A percentile compares a stretch with the other conserved stretches of the same genome.
Evolutionary conservation across 2,113 vertebrate genomes (phyloP).

Genomic region (human (Homo sapiens)): DNA sequence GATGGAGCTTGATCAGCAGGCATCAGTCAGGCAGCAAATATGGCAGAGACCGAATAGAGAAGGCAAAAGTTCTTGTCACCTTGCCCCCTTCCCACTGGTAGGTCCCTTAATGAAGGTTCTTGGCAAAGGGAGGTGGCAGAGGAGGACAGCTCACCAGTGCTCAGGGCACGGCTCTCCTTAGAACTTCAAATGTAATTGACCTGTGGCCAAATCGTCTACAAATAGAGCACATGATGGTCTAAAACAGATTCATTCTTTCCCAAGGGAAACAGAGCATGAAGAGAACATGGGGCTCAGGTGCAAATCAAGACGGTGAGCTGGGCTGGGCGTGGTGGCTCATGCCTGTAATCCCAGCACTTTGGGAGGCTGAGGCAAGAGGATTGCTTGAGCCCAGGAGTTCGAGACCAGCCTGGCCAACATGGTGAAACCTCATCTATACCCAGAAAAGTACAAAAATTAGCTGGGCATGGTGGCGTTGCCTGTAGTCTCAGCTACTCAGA

Average conservation of each 20-base stretch:
- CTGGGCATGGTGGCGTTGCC: too few species aligned
- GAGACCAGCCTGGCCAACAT: too few species aligned
- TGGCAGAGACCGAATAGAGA: not conserved
- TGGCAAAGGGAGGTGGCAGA: not conserved
- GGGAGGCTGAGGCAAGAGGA: too few species aligned
- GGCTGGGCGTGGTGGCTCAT: too few species aligned
- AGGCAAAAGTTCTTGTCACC: not conserved
- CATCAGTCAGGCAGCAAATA: not conserved
- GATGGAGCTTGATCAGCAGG: not conserved
- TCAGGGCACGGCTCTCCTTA: not conserved
- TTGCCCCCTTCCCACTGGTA: not conserved
- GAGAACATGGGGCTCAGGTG: not conserved
- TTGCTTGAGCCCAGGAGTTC: too few species aligned
- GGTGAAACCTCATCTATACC: too few species aligned
- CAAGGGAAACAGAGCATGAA: not conserved
- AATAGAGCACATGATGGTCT: not conserved
- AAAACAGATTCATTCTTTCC: conserved; percentile 25
- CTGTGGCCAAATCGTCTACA: not conserved
- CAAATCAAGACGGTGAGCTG: not conserved
- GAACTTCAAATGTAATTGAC: conserved; percentile 2
- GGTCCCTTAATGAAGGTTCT: not conserved
- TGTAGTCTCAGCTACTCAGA: too few species aligned
- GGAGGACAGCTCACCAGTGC: not conserved
- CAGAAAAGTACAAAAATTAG: too few species aligned
- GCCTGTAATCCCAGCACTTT: too few species aligned